Base-by-base conservation (phyloP, 2,797 vertebrate genomes). In the Etheostoma perlongum region DNA sequence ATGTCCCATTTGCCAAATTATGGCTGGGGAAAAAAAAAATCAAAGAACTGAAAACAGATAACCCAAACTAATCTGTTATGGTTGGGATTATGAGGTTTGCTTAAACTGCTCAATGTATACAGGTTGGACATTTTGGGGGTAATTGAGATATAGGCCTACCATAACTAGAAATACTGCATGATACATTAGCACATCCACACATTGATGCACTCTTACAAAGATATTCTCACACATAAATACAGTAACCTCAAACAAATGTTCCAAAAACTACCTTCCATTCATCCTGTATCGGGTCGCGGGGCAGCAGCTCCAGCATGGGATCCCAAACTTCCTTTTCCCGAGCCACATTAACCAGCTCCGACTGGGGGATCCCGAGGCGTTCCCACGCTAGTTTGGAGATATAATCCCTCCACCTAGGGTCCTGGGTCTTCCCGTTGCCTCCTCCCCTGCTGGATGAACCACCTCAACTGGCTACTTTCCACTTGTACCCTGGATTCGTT, bases 1-100 rank as follows among this genome's bases (percentile, higher is more conserved):
- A 74, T 85, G 74, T 86, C 82, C 78, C 53, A 67, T 84, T 70
- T 79, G 80, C 73, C 84, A 79, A 71, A 87, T 85, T 83, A 79
- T 69, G 79, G 82, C 52, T 44, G 53, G 67, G 63, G 64, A 66
- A 40, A 40, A 33, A n/a, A 84, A 79, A 59, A 83, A 81, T 83
- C 61, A 81, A 81, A 80, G 48, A 69, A 64, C 62, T 61, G 71
- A 75, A 79, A 85, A 84, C 44, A 68, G 52, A 27, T 18, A 72
- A 74, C 82, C 74, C 52, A 68, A 76, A 74, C 55, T 82, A 72
- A 76, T 83, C 67, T 83, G 60, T 62, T 52, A 18, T 46, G 49
- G 42, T 79, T 79, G 76, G 60, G 69, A 86, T 68, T 67, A 66
- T 10, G 23, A 68, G 72, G 58, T 61, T 78, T 52, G 36, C 63